phyloP scores from a whole-genome alignment of 2,888 invertebrate species.

The Acronicta alni region DNA sequence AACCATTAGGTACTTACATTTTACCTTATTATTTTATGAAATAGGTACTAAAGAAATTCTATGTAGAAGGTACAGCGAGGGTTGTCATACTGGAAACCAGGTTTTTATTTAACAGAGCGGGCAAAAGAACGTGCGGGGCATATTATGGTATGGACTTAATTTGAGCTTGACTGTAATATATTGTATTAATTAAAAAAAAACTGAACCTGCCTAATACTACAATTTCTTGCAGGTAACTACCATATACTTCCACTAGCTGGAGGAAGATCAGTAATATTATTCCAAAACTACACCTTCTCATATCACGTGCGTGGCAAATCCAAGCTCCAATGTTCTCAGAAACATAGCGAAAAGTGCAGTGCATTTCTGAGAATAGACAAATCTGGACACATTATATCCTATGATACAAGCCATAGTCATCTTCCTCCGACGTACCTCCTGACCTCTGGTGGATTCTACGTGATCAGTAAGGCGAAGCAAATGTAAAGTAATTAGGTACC shows the following conservation, averaged over 20 bases:
- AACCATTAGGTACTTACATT: too few species aligned
- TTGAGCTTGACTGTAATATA: too few species aligned
- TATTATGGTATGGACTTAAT: too few species aligned
- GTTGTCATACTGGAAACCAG: too few species aligned
- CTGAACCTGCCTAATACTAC: not conserved
- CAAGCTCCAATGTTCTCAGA: constrained; percentile 32
- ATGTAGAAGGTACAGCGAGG: too few species aligned
- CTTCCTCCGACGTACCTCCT: constrained; percentile 21
- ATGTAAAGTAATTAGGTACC: not conserved
- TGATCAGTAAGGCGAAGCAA: constrained; percentile 14
- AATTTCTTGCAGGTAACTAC: constrained; percentile 24
- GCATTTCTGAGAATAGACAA: constrained; percentile 26
- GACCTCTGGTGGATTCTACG: constrained; percentile 11
- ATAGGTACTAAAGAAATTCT: too few species aligned
- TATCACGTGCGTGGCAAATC: constrained; percentile 29
- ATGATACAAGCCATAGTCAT: constrained; percentile 19
- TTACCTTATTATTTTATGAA: too few species aligned
- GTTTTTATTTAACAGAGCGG: too few species aligned
- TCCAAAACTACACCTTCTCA: constrained; percentile 35
- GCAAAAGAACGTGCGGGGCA: too few species aligned
- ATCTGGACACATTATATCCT: constrained; percentile 21
- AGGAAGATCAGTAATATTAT: constrained; percentile 31
- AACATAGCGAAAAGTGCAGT: constrained; percentile 22
- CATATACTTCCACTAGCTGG: constrained; percentile 26
- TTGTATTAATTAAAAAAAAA: too few species aligned